These are phyloP conservation scores for Drosophila kambysellisi DNA, from an alignment of 2,888 invertebrate genomes.

Conservation along the genomic window DNA sequence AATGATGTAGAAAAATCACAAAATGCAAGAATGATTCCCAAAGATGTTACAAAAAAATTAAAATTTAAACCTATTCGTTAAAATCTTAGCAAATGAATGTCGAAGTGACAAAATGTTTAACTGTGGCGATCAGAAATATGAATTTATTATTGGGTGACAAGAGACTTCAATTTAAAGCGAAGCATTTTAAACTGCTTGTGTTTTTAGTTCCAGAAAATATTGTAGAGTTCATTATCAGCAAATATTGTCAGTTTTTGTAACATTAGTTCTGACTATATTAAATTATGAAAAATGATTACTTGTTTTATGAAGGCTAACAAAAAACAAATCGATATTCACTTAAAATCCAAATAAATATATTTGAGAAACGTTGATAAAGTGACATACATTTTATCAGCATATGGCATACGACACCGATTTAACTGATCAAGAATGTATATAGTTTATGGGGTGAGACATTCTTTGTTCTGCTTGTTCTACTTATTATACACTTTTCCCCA, in stretches of 20 bases:
- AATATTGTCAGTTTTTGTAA: background rate
- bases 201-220: background rate
- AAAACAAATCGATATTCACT: background rate
- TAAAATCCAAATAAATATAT: background rate
- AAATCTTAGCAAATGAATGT: background rate
- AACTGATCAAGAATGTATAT: background rate
- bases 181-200: background rate
- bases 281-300: background rate
- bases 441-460: background rate
- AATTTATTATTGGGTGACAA: too few species aligned
- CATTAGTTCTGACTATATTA: background rate
- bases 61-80: background rate
- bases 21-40: background rate
- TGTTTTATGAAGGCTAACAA: background rate
- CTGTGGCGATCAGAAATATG: background rate
- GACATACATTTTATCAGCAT: background rate
- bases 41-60: background rate
- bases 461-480: background rate
- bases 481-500: too few species aligned
- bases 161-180: background rate
- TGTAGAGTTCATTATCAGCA: background rate
- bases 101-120: background rate
- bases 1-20: background rate
- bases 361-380: background rate
- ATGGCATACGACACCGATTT: background rate